Evolutionary conservation across 2,113 vertebrate genomes (phyloP).

Genomic region (Labeo catla): DNA sequence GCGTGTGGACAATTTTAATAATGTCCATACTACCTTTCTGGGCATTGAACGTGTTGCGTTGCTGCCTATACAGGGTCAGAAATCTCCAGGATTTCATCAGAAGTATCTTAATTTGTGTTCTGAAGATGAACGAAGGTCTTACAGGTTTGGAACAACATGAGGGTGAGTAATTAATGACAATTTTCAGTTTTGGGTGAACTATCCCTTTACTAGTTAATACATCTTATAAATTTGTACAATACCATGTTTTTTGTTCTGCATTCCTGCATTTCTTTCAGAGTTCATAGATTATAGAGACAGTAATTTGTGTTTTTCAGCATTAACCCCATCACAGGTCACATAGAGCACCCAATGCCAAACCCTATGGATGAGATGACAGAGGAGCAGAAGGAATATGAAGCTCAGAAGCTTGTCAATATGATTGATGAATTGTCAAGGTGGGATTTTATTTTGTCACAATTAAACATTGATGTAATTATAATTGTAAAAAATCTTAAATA

Average conservation of each 20-base stretch:
- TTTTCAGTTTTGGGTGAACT: no score
- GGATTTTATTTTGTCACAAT: not conserved
- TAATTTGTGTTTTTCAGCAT: constrained; percentile 77
- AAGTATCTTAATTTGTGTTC: no score
- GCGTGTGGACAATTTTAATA: no score
- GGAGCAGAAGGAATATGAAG: constrained; percentile 98
- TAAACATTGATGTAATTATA: not conserved
- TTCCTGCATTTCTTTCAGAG: not conserved
- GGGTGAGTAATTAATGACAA: no score
- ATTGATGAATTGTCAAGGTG: constrained; percentile 97
- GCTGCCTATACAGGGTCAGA: no score
- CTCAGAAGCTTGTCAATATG: constrained; percentile 95
- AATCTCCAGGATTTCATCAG: no score
- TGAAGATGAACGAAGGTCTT: no score
- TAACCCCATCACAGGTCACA: constrained; percentile 95
- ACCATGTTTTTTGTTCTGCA: not conserved
- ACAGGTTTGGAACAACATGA: no score
- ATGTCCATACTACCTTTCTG: no score
- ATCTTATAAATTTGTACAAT: not conserved
- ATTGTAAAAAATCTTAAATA: not conserved
- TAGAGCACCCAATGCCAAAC: constrained; percentile 94
- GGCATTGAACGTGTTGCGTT: no score
- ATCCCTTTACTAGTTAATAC: not conserved
- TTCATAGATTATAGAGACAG: not conserved
- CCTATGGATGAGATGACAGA: constrained; percentile 98